Percentiles rank a stretch among this genome's conserved stretches.
These are phyloP conservation scores for Acleris emargana DNA, from an alignment of 2,888 invertebrate genomes.

Conservation along the genomic window DNA sequence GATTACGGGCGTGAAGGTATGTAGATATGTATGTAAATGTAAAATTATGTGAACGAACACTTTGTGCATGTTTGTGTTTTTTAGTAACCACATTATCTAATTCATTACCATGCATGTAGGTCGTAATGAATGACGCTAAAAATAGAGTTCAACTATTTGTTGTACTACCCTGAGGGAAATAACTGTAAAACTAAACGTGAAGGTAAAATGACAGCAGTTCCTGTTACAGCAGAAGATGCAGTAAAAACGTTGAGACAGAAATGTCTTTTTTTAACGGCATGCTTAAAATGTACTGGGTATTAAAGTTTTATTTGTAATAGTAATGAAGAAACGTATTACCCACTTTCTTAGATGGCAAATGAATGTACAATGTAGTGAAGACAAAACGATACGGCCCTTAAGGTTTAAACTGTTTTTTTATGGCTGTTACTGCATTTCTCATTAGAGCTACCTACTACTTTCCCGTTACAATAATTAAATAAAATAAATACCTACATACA, in stretches of 20 bases:
- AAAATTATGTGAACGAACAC: too few relatives aligned
- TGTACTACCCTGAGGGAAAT: not conserved
- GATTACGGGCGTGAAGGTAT: too few relatives aligned
- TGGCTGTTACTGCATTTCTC: too few relatives aligned
- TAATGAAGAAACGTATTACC: conserved; percentile 3
- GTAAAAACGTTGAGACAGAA: not conserved
- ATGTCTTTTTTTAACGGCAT: conserved; percentile 2
- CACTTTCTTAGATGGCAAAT: conserved; percentile 8
- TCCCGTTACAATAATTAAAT: too few relatives aligned
- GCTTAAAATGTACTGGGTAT: conserved; percentile 11
- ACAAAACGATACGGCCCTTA: not conserved
- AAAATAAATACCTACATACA: too few relatives aligned
- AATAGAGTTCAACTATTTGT: not conserved
- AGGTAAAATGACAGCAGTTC: not conserved
- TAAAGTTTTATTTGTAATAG: conserved; percentile 14
- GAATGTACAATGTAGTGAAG: conserved; percentile 6
- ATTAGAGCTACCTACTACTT: too few relatives aligned
- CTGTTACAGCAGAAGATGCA: not conserved
- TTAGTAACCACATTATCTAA: too few relatives aligned
- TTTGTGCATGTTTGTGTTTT: too few relatives aligned
- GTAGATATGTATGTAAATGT: too few relatives aligned
- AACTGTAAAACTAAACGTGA: not conserved
- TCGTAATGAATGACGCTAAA: not conserved
- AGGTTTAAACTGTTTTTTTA: too few relatives aligned
- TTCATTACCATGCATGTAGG: not conserved